Percentiles rank a stretch among this genome's conserved stretches.
phyloP scores from a whole-genome alignment of 2,113 vertebrate genomes.

The Paralichthys olivaceus region DNA sequence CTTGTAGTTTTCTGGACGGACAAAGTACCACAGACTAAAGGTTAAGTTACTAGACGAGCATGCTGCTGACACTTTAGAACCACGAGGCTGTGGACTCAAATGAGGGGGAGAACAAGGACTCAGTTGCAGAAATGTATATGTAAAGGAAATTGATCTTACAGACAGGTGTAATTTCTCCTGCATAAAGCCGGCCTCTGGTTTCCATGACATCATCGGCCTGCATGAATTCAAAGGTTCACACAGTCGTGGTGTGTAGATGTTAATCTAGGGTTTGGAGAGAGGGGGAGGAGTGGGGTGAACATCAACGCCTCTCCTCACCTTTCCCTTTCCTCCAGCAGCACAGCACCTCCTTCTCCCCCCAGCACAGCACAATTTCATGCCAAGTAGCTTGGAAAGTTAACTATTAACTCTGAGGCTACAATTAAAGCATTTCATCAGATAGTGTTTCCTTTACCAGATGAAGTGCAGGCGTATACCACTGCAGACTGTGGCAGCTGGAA shows the following conservation, averaged over 20 bases:
- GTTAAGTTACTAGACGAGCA: conserved; percentile 18
- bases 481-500: conserved; percentile 28
- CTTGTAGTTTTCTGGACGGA: neutral
- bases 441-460: conserved; percentile 28
- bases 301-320: conserved; percentile 12
- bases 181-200: neutral
- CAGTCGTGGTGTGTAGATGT: conserved; percentile 24
- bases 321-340: conserved; percentile 13
- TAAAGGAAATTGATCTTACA: conserved; percentile 30
- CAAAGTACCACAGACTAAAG: neutral
- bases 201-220: conserved; percentile 7
- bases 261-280: conserved; percentile 22
- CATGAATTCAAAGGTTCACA: conserved; percentile 40
- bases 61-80: conserved; percentile 16
- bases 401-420: conserved; percentile 64
- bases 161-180: conserved; percentile 15
- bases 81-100: conserved; percentile 20
- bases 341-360: conserved; percentile 26
- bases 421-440: conserved; percentile 63
- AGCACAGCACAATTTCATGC: conserved; percentile 52
- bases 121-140: conserved; percentile 15
- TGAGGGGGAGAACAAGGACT: neutral
- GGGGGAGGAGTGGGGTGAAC: neutral
- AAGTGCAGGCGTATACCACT: conserved; percentile 19
- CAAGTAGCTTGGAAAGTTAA: conserved; percentile 52